Conservation (phyloP, 2,113 vertebrate genomes). For the Cranoglanis bouderius region DNA sequence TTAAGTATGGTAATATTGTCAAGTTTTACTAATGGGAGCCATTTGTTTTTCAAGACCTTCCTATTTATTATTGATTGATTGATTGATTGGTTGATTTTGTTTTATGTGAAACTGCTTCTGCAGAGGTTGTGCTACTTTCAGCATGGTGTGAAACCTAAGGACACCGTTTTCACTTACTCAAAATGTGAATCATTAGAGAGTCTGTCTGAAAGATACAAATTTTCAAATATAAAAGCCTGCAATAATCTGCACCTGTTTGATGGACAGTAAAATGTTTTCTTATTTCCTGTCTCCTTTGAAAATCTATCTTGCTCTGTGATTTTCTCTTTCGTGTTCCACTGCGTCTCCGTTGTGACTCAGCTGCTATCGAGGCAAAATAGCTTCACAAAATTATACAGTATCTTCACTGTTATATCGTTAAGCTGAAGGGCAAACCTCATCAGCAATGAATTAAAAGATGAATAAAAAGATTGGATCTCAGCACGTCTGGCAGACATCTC, state of each 20-base stretch:
- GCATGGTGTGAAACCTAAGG: neutral
- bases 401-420: neutral
- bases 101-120: neutral
- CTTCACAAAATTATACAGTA: constrained; percentile 1
- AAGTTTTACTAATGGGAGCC: constrained; percentile 33
- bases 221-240: neutral
- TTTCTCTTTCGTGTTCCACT: neutral
- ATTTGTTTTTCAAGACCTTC: constrained; percentile 15
- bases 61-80: neutral
- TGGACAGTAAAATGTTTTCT: neutral
- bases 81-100: neutral
- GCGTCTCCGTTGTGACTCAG: constrained; percentile 1
- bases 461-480: neutral
- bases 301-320: neutral
- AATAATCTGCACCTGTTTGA: neutral
- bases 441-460: neutral
- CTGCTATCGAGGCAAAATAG: constrained; percentile 18
- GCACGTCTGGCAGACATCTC: neutral
- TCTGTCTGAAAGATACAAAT: neutral
- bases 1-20: constrained; percentile 45
- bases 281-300: neutral
- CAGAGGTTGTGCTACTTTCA: neutral
- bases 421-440: neutral
- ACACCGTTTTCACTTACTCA: neutral
- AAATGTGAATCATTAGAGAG: neutral